Evolutionary conservation across 64 coral and sea anemone genomes (phyloP).

Genomic region (Trachythela sp.): DNA sequence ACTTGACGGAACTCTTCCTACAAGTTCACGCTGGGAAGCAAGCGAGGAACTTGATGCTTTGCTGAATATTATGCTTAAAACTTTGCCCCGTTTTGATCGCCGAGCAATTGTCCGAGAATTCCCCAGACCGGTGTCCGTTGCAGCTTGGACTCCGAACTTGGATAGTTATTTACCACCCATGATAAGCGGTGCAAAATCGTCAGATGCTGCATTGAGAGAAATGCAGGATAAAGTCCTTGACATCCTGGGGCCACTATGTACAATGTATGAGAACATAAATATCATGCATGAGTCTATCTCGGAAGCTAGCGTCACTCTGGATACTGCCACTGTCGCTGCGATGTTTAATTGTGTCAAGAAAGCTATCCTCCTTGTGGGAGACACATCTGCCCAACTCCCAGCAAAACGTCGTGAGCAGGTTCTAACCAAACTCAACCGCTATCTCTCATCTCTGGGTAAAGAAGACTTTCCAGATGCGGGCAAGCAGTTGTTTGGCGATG

Average conservation of each 20-base stretch:
- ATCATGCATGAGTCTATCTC: conserved; percentile 21
- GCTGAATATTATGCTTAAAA: conserved; percentile 27
- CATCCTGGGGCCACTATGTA: conserved; percentile 39
- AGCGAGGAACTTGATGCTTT: conserved; percentile 56
- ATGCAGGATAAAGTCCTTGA: conserved; percentile 57
- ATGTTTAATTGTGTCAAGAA: conserved; percentile 42
- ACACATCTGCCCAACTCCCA: conserved; percentile 29
- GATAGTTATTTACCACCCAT: conserved; percentile 43
- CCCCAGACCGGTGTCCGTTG: conserved; percentile 16
- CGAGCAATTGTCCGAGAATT: conserved; percentile 37
- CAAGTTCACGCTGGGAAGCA: conserved; percentile 48
- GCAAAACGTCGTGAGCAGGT: conserved; percentile 8
- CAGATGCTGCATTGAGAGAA: conserved; percentile 29
- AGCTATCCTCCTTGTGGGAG: conserved; percentile 22
- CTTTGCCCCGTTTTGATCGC: conserved; percentile 38
- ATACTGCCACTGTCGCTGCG: conserved; percentile 24
- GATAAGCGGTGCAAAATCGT: conserved; percentile 21
- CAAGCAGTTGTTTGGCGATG: neutral
- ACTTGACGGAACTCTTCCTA: neutral
- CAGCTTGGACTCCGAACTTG: conserved; percentile 37
- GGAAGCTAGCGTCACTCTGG: conserved; percentile 16
- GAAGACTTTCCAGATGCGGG: conserved; percentile 26
- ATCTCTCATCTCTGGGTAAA: conserved; percentile 16
- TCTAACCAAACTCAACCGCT: conserved; percentile 16
- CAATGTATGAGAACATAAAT: conserved; percentile 54